Base-by-base conservation (phyloP, 2,113 vertebrate species). In the Condylura cristata region DNA sequence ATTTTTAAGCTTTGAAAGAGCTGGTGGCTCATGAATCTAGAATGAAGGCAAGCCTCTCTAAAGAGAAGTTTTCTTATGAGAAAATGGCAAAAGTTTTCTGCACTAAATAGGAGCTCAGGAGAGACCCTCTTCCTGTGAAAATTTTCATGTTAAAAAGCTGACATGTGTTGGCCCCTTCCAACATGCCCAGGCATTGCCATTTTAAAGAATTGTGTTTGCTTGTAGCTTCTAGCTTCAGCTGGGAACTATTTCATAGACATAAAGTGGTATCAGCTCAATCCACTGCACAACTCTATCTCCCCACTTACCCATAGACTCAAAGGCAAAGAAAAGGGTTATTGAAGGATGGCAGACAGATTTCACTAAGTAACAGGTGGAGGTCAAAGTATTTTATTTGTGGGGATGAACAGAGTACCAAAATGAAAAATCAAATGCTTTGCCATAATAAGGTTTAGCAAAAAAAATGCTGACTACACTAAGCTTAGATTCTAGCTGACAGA, bases 401-500 rank as follows among this genome's bases (percentile, higher is more conserved):
- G 97, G 97, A 97, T 97, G 98, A 98, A 95, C 96, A 95, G 95
- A 98, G 97, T 92, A 79, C 97, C 97, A 97, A 97, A 97, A 98
- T 98, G 97, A 98, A 98, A 98, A 98, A 98, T 98, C 95, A 95
- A 96, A 94, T 96, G 94, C 98, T 98, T 97, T 96, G 75, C 97
- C 98, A 93, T 99, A 98, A 99, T 99, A 98, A 98, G 98, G 97
- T 98, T 98, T 98, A 97, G 97, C 97, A 97, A 97, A 98, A 99
- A 99, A 99, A 99, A 98, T 97, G 99, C 99, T 99, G 99, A 99
- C 98, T 98, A 93, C 96, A 94, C 97, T 96, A 95, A 98, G 98
- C 98, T 98, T 96, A 98, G 98, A 99, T 99, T 99, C 98, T 98
- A 98, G 98, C 99, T 99, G 99, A 99, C 99, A 99, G 98, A 98